phyloP scores from a whole-genome alignment of 2,888 invertebrate species.

The Spatulosminthurus flaviceps region DNA sequence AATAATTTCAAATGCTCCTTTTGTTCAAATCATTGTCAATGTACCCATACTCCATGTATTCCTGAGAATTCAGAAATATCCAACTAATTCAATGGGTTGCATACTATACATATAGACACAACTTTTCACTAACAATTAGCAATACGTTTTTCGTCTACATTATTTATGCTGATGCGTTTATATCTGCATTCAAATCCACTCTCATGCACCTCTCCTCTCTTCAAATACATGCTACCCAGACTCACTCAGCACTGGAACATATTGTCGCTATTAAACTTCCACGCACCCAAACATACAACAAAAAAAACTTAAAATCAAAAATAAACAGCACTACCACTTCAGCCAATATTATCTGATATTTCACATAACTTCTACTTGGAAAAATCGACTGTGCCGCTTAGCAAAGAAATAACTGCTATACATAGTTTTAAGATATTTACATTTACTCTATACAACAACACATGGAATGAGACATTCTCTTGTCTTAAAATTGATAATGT shows the following conservation, averaged over 20 bases:
- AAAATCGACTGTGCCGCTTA: neutral
- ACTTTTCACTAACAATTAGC: constrained; percentile 8
- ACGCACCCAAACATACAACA: neutral
- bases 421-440: neutral
- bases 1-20: too few species aligned
- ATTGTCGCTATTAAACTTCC: neutral
- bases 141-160: neutral
- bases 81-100: neutral
- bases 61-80: neutral
- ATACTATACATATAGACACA: too few species aligned
- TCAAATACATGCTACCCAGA: too few species aligned
- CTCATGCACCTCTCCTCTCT: constrained; percentile 1
- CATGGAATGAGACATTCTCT: neutral
- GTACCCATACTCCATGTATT: too few species aligned
- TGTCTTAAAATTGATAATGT: constrained; percentile 10
- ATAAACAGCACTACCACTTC: too few species aligned
- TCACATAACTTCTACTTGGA: neutral
- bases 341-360: neutral
- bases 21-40: too few species aligned
- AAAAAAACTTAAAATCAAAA: neutral
- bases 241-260: neutral
- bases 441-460: too few species aligned
- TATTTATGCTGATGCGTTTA: constrained; percentile 2
- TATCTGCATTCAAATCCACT: neutral
- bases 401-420: neutral